Evolutionary conservation across 2,888 invertebrate species (phyloP), one percentile per base, ranked within the genome.

Genomic region (Diploptera punctata): DNA sequence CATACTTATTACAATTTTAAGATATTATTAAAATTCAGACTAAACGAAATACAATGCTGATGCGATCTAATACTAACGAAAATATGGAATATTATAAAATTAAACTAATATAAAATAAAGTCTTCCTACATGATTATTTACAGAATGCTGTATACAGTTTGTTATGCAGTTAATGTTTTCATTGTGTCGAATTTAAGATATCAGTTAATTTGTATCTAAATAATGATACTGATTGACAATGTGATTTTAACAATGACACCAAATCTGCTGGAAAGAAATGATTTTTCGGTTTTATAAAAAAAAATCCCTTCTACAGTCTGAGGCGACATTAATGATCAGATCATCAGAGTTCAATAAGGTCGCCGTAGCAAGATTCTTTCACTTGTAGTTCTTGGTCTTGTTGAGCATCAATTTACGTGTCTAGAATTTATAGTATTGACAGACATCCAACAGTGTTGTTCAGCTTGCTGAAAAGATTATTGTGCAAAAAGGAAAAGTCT

Each of bases 271-370:
- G 47, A n/a, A 67, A 67, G 31, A n/a, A 67, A 67, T 67, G 67
- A 52, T 67, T 47, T 18, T 9, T 16, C 3, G 49, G 29, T 49
- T 67, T 67, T 19, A 19, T 67, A 13, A 67, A 67, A 29, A 18
- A 10, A 21, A 49, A 67, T 18, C 47, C 52, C 31, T 67, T 5
- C 19, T 49, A 26, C 19, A 24, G 3, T 52, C 52, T 10, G 24
- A 47, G 29, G 24, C 49, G 16, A 49, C 47, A 16, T 67, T 52
- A n/a, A 49, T 49, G 16, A 29, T 52, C 18, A 47, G 67, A 49
- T 26, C 67, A 26, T 67, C 67, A 24, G 67, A 29, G 10, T 67
- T 67, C 18, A 67, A 67, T 29, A 67, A 24, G 26, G 67, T 67
- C 24, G 47, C 49, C 7, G 67, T 67, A 38, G 7, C 16, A 10